Base-by-base conservation (phyloP, 1,140 invertebrate species). In the Muscidifurax raptorellus region DNA sequence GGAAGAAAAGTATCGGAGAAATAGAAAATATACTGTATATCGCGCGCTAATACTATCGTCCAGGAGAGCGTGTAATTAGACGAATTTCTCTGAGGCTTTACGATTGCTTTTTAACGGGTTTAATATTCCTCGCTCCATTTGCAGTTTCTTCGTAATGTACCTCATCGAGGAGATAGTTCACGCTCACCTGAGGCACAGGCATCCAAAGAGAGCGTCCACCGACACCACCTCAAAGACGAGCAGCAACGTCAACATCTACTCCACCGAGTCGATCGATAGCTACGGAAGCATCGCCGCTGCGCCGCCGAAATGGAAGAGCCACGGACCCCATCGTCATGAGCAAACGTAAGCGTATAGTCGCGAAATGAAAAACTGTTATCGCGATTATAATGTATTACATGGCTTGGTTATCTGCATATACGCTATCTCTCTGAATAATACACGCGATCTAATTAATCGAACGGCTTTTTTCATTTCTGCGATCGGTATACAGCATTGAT, bases 141-240 rank as follows among this genome's bases (percentile, higher is more conserved):
- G 18, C 74, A 95, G 97, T 15, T 98, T 98, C 91, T 98, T 98
- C 90, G 92, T 96, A 9, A 97, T 98, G 94, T 98, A 97, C 88
- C 92, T 97, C 25, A 94, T 98, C 1, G 97, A 98, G 89, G 97
- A 98, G 90, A 90, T 96, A 22, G 96, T 97, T 2, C 96, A 98
- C 87, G 89, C 94, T 7, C 96, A 95, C 88, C 91, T 96, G 18
- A 88, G 89, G 2, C 78, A 87, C 18, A 86, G 83, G 28, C 85
- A 94, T 94, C 86, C 87, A 89, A 9, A 91, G 93, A 87, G 66
- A 87, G 89, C 80, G 87, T 90, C 67, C 88, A 84, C 78, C 81
- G 86, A 25, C 90, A 89, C 59, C 1, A 47, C 72, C 9, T 83
- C 81, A 2, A 82, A 82, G 40, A 83, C 75, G 0, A 80, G 85